phyloP scores from a whole-genome alignment of 2,113 vertebrate genomes.

The Dipodomys spectabilis region DNA sequence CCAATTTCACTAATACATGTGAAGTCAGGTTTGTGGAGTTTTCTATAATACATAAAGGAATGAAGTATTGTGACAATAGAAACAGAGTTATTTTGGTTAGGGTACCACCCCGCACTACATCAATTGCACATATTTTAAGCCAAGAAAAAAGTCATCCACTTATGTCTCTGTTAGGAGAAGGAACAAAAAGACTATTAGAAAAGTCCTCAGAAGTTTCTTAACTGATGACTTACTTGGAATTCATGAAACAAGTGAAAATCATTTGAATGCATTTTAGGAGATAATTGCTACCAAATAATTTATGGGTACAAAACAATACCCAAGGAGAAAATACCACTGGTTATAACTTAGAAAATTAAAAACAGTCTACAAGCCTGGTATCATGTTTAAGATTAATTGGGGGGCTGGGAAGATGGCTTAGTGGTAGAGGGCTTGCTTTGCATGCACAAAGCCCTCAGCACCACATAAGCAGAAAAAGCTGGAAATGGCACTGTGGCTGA shows the following conservation, averaged over 20 bases:
- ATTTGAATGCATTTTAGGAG: slow-evolving; percentile 81
- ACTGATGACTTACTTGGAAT: slow-evolving; percentile 74
- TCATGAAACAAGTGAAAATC: slow-evolving; percentile 78
- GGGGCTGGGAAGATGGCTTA: neutral
- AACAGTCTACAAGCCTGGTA: slow-evolving; percentile 68
- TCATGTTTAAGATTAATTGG: slow-evolving; percentile 83
- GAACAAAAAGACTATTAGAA: slow-evolving; percentile 40
- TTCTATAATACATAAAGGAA: neutral
- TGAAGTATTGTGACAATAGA: neutral
- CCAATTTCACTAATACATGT: neutral
- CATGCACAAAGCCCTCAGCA: too few species aligned
- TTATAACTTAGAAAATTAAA: slow-evolving; percentile 85
- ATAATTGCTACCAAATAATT: slow-evolving; percentile 87
- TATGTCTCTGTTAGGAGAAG: slow-evolving; percentile 19
- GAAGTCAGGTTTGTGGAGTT: neutral
- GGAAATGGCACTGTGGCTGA: too few species aligned
- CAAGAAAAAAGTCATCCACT: neutral
- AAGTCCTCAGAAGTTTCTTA: slow-evolving; percentile 51
- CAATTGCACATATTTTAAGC: neutral
- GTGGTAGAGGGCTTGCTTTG: too few species aligned
- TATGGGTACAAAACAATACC: slow-evolving; percentile 78
- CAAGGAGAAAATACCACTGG: slow-evolving; percentile 75
- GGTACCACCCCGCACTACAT: neutral
- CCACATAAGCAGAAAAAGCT: too few species aligned
- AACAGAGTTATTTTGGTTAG: slow-evolving; percentile 51